Base-by-base conservation (phyloP, 53 echinoderm and acorn worm genomes). In the Hippasteria phrygiana region DNA sequence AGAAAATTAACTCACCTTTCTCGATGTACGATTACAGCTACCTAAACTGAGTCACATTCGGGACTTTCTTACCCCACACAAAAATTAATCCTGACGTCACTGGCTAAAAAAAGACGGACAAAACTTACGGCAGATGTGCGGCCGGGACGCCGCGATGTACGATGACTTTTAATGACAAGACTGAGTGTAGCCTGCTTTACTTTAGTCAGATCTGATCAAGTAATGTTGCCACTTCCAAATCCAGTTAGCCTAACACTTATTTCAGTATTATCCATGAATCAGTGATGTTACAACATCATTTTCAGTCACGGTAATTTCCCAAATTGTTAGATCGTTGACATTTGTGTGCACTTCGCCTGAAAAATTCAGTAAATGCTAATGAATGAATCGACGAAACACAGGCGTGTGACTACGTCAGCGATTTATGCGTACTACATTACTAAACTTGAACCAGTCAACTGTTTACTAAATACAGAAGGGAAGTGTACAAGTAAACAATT, bases 321-420 rank as follows among this genome's bases (percentile, higher is more conserved):
- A n/a, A 70, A 35, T 37, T 81, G 32, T 65, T 5, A 36, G 27
- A 34, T 11, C 22, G 45, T 37, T 85, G 71, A 51, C 71, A 85
- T 53, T 70, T 12, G 71, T 36, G 20, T n/a, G 43, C 7, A 47
- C 70, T 56, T 35, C 54, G 36, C 36, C 22, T 48, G 47, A 70
- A 85, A 84, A 85, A 45, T 46, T 24, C 70, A 33, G 70, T 50
- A 85, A 85, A 85, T 85, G 71, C 83, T 69, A 85, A 85, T 71
- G 71, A 71, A 85, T 71, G 53, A 50, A 69, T 47, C 20, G 37
- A 35, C 26, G 18, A 17, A 37, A 5, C 11, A 41, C 81, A 81
- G 83, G 67, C 70, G 85, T 85, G 85, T 79, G 79, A 36, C 40
- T 43, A 85, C 85, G 85, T 85, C 85, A 85, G 53, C 69, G 85